Evolutionary conservation across 2,888 invertebrate genomes (phyloP), one percentile per base, ranked within the genome.

Genomic region (Amiota communis): DNA sequence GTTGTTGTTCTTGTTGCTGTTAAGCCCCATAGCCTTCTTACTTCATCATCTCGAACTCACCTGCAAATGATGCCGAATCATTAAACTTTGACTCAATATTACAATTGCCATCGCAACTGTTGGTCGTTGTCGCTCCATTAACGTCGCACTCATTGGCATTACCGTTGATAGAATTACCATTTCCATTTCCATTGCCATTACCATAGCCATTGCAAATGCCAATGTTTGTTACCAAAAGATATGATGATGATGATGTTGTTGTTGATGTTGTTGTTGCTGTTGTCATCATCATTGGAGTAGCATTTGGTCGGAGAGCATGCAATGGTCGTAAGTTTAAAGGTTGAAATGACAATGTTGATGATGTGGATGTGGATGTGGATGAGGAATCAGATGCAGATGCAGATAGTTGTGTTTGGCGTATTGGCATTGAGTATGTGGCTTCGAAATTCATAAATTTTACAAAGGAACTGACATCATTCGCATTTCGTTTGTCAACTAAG

Each of bases 401-500:
- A 65, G 77, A 72, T 72, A 70, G 69, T 36, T 36, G 36, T 6
- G 6, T 36, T 36, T 36, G 36, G 13, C 53, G 15, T 15, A 12
- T 53, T 59, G 59, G 76, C 72, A 53, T 51, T 51, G 67, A 68
- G 53, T 68, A 68, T 78, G 74, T 77, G 74, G 74, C 78, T 80
- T 79, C 80, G 83, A 80, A 79, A 77, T 85, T 86, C 86, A 84
- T 85, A 85, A 87, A 86, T 84, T 86, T 86, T 78, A 77, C 82
- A 83, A 85, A 79, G 73, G 81, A 76, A 78, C 84, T 83, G 81
- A 88, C 83, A 85, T 87, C 83, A 77, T 89, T 89, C 78, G 87
- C 88, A 83, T 88, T 89, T 84, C 84, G 80, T 82, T 87, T 87
- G 82, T 87, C 84, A 78, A 83, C 85, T 86, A 67, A 67, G 36